Evolutionary conservation across 2,797 vertebrate genomes (phyloP).

Genomic region (Cryptoblepharus egeriae): DNA sequence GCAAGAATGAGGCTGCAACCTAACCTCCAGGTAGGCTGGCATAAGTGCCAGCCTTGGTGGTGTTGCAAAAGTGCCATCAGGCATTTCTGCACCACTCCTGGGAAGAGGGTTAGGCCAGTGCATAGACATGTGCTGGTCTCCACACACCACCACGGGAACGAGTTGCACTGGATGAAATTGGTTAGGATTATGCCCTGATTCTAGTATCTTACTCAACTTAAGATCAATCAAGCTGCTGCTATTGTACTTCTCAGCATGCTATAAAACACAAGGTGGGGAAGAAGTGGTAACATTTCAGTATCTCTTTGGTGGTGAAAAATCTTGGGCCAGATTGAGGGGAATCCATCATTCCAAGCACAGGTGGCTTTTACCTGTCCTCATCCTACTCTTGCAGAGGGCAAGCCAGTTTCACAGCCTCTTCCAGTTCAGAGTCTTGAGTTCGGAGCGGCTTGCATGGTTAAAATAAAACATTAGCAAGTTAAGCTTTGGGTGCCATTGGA

Average conservation of each 20-base stretch:
- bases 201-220: background rate
- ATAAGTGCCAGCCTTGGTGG: too few relatives aligned
- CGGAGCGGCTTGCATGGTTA: background rate
- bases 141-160: too few relatives aligned
- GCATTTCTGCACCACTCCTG: too few relatives aligned
- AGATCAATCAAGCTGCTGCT: background rate
- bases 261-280: too few relatives aligned
- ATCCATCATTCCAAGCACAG: background rate
- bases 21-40: too few relatives aligned
- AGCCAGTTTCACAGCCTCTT: background rate
- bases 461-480: background rate
- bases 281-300: background rate
- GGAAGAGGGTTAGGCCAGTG: too few relatives aligned
- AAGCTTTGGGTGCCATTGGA: background rate
- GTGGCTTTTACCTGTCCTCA: background rate
- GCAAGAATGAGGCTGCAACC: too few relatives aligned
- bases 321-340: background rate
- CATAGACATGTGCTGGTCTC: too few relatives aligned
- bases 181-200: too few relatives aligned
- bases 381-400: background rate
- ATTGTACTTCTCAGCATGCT: background rate
- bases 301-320: background rate
- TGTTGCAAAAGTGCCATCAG: too few relatives aligned
- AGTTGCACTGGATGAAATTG: too few relatives aligned
- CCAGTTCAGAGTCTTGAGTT: background rate